Conservation (phyloP, 2,113 vertebrate species). For the Cryptomyrus ogoouensis region DNA sequence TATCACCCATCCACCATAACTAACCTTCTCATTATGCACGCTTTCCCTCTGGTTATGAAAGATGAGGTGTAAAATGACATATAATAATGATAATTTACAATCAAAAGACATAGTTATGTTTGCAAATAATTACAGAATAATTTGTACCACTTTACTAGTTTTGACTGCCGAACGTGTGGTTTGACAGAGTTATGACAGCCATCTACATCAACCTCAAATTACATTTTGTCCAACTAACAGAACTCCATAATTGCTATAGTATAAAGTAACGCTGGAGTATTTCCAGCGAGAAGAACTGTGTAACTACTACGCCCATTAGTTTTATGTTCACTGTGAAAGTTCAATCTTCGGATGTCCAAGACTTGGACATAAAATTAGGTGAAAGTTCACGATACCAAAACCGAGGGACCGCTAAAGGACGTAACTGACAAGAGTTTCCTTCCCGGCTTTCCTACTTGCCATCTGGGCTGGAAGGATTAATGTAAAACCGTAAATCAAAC, state of each 20-base stretch:
- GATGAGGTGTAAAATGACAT: neutral
- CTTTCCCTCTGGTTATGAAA: neutral
- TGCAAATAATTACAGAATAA: neutral
- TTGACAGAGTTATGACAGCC: neutral
- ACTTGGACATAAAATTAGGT: neutral
- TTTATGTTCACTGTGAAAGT: neutral
- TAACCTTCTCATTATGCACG: neutral
- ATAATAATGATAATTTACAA: neutral
- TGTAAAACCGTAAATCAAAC: neutral
- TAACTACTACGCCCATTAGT: neutral
- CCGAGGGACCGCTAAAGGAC: neutral
- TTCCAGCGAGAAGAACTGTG: neutral
- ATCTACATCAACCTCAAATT: neutral
- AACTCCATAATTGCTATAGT: neutral
- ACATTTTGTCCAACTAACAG: neutral
- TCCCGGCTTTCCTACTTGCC: neutral
- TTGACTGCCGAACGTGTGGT: neutral
- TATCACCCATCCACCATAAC: neutral
- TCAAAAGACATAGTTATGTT: neutral
- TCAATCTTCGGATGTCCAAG: neutral
- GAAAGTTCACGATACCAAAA: neutral
- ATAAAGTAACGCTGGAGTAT: neutral
- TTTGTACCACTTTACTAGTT: neutral
- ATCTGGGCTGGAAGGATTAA: neutral
- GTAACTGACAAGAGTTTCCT: neutral